Conservation (phyloP, 30 jellyfish, hydroid and myxozoan species). For the Hydractinia symbiolongicarpus region DNA sequence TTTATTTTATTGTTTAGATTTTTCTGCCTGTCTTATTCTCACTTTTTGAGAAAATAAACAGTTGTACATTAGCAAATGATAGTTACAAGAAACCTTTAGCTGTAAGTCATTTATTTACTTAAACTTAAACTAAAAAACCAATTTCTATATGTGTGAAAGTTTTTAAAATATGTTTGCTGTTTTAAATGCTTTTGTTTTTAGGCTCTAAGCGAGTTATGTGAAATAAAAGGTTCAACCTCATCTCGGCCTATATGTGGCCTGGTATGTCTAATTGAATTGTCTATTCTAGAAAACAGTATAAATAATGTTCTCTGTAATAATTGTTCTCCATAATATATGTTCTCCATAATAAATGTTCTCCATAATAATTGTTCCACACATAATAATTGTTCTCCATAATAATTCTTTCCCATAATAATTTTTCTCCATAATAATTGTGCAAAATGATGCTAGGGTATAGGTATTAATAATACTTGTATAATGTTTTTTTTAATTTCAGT, state of each 20-base stretch:
- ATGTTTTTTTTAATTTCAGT: slow-evolving; percentile 32
- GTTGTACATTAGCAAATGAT: slow-evolving; percentile 52
- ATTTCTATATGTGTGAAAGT: background rate
- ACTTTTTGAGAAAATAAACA: slow-evolving; percentile 49
- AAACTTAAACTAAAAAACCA: background rate
- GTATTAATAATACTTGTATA: no score
- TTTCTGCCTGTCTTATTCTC: slow-evolving; percentile 58
- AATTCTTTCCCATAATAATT: no score
- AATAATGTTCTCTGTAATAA: no score
- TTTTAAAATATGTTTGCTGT: background rate
- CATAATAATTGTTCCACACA: no score
- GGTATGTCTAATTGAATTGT: slow-evolving; percentile 33
- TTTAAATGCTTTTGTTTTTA: slow-evolving; percentile 4
- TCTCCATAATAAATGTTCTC: no score
- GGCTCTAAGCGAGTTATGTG: slow-evolving; percentile 81
- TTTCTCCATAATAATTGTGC: no score
- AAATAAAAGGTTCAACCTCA: slow-evolving; percentile 46
- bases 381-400: no score
- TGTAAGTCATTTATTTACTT: background rate
- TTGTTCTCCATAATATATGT: no score
- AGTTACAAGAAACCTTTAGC: slow-evolving; percentile 44
- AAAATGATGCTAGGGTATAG: no score
- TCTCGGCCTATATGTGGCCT: slow-evolving; percentile 72
- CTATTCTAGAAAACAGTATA: no score
- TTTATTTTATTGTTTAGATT: slow-evolving; percentile 31